Base-by-base conservation (phyloP, 2,113 vertebrate species). In the Vidua macroura region DNA sequence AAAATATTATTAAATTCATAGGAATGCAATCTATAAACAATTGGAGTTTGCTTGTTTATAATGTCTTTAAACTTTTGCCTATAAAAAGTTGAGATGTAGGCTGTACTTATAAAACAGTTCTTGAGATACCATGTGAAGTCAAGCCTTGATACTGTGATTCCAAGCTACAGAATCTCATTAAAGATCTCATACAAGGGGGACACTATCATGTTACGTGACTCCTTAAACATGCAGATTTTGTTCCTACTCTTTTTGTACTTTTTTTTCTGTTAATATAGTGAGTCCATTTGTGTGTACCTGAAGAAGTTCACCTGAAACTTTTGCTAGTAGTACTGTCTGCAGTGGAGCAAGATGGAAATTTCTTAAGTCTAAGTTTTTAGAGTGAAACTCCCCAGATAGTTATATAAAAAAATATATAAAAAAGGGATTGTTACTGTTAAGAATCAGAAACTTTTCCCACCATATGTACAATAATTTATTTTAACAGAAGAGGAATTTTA, bases 201-300 rank as follows among this genome's bases (percentile, higher is more conserved):
- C 2, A 3, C 3, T 52, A 1, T 72, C 12, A 39, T 30, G 13
- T 15, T 69, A 13, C 17, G 4, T 2, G 9, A 25, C 48, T 20
- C 22, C 62, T 83, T 41, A 66, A 81, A 52, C 6, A 24, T 20
- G 18, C 0, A 4, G 11, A 16, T 2, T 8, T 39, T 88, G 35
- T 59, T 64, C 30, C 27, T 59, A 15, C 15, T 20, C 10, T 66
- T 52, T 46, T 27, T 24, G 9, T 63, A 4, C 24, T 4, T 72
- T 77, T 77, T 77, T 69, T 59, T 55, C 30, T 56, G 27, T n/a
- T 52, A 41, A 3, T 52, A 5, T 7, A 21, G 11, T 39, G 16
- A 72, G 20, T 44, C 22, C 9, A 28, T 33, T 20, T 91, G 11
- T 33, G 55, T 8, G 8, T 39, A 22, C 41, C 15, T n/a, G 67